Conservation (phyloP, 2,888 invertebrate species). For the Herminia tarsipennalis region DNA sequence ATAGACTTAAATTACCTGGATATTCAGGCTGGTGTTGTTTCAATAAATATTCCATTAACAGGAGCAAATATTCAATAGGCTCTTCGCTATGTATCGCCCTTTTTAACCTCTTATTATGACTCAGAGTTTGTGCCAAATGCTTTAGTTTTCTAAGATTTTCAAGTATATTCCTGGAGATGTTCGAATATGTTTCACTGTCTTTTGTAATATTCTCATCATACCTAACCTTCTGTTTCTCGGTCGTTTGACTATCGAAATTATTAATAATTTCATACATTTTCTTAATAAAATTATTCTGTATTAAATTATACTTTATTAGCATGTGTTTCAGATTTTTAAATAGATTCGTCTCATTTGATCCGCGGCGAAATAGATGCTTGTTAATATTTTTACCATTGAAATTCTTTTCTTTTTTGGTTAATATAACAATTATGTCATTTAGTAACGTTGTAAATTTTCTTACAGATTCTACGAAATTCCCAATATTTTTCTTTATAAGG, state of each 20-base stretch:
- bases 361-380: too few relatives aligned
- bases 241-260: constrained; percentile 42
- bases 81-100: constrained; percentile 56
- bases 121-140: constrained; percentile 54
- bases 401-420: constrained; percentile 37
- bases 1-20: constrained; percentile 54
- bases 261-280: constrained; percentile 59
- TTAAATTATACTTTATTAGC: constrained; percentile 58
- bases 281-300: constrained; percentile 67
- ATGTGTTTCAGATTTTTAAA: constrained; percentile 55
- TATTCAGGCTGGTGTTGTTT: constrained; percentile 59
- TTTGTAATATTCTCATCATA: constrained; percentile 24
- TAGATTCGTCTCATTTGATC: constrained; percentile 36
- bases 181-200: constrained; percentile 48
- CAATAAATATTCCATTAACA: constrained; percentile 71
- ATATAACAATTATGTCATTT: constrained; percentile 58
- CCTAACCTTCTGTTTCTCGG: constrained; percentile 25
- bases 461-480: constrained; percentile 61
- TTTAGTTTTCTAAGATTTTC: constrained; percentile 66
- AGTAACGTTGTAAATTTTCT: constrained; percentile 62
- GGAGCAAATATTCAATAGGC: constrained; percentile 66
- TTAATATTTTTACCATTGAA: neutral
- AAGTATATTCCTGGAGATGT: constrained; percentile 62
- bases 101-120: constrained; percentile 49
- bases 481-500: constrained; percentile 62